Conservation (phyloP, 2,797 vertebrate genomes). For the Monodelphis domestica region DNA sequence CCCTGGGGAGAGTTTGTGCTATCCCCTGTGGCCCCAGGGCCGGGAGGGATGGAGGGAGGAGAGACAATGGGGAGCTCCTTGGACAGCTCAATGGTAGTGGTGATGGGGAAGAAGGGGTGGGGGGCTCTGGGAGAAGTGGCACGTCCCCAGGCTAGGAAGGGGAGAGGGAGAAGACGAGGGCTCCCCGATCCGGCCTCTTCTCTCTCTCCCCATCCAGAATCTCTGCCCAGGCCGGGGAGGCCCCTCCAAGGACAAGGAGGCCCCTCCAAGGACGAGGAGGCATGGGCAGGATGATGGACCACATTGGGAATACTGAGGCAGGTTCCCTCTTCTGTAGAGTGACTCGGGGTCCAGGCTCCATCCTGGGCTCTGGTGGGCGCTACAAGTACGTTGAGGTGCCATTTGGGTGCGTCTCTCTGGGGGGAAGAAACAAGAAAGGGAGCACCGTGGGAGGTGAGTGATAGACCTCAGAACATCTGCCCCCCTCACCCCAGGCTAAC, state of each 20-base stretch:
- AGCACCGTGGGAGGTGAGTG: background rate
- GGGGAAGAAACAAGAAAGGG: slow-evolving; percentile 69
- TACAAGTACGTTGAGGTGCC: slow-evolving; percentile 86
- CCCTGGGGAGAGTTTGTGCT: background rate
- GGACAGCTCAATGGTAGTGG: slow-evolving; percentile 48
- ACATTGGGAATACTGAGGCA: slow-evolving; percentile 53
- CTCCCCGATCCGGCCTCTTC: slow-evolving; percentile 17
- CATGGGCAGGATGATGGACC: slow-evolving; percentile 14
- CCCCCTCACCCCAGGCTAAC: background rate
- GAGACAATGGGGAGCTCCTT: background rate
- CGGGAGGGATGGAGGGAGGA: background rate
- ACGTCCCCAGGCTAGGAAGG: background rate
- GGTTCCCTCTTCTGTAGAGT: slow-evolving; percentile 59
- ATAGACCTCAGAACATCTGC: background rate
- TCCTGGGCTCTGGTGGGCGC: slow-evolving; percentile 81
- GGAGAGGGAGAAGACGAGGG: slow-evolving; percentile 71
- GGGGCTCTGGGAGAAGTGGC: slow-evolving; percentile 8
- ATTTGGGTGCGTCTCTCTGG: slow-evolving; percentile 84
- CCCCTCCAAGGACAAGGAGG: slow-evolving; percentile 75
- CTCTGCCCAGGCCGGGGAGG: slow-evolving; percentile 67
- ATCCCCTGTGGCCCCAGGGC: background rate
- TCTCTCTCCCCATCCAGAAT: background rate
- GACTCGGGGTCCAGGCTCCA: slow-evolving; percentile 53
- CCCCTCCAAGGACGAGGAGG: slow-evolving; percentile 75
- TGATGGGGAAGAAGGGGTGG: background rate